These are phyloP conservation scores for Sclerodermus sp. DNA, from an alignment of 2,888 invertebrate species.

Conservation along the genomic window DNA sequence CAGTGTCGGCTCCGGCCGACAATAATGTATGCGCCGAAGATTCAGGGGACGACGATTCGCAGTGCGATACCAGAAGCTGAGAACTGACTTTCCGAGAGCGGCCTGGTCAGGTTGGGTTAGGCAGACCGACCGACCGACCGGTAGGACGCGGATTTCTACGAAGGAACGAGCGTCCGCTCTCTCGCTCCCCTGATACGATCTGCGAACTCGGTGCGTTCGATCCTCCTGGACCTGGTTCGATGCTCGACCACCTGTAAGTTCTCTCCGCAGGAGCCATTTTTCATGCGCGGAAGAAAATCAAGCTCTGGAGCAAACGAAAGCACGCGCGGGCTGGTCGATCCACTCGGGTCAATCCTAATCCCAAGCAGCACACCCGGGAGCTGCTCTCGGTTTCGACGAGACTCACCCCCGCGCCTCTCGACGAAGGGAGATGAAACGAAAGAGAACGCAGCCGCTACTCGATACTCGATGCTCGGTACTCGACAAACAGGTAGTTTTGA, in stretches of 20 bases:
- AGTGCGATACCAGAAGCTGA: constrained; percentile 52
- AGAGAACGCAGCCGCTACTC: no score
- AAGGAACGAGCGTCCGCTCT: constrained; percentile 29
- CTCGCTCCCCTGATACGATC: constrained; percentile 50
- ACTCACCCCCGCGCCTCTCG: no score
- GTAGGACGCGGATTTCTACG: constrained; percentile 45
- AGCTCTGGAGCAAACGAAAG: no score
- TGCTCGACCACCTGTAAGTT: constrained; percentile 29
- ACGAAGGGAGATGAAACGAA: no score
- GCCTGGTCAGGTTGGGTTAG: constrained; percentile 29
- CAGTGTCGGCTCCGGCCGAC: constrained; percentile 8
- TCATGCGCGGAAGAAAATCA: no score
- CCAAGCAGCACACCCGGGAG: no score
- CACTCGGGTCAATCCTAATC: no score
- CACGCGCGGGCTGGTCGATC: no score
- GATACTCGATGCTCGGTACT: no score
- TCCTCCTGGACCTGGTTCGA: constrained; percentile 34
- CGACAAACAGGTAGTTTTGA: no score
- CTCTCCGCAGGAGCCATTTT: no score
- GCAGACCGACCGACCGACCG: not conserved
- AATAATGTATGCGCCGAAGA: constrained; percentile 52
- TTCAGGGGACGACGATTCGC: constrained; percentile 50
- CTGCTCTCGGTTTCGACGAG: no score
- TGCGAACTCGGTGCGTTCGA: constrained; percentile 31
- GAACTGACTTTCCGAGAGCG: constrained; percentile 26